phyloP scores from a whole-genome alignment of 2,113 vertebrate genomes.

The Philantomba maxwellii region DNA sequence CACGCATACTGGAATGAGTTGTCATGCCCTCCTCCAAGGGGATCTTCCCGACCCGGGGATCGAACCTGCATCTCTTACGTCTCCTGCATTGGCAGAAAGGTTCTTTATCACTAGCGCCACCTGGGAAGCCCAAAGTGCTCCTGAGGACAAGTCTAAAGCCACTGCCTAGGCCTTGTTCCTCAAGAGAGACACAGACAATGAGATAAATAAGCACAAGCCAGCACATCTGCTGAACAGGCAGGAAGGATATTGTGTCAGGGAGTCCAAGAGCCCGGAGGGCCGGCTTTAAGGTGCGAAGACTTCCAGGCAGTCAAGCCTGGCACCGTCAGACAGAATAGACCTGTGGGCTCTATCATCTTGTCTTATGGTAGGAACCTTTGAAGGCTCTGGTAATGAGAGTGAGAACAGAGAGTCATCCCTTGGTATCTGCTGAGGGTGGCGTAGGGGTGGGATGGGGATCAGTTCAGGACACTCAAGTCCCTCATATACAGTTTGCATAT shows the following conservation, averaged over 20 bases:
- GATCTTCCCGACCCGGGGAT: neutral
- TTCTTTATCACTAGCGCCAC: neutral
- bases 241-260: accelerated
- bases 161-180: neutral
- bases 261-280: neutral
- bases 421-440: neutral
- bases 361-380: neutral
- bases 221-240: no score
- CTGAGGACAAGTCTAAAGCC: neutral
- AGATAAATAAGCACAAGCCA: neutral
- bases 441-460: neutral
- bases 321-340: neutral
- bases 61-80: accelerated
- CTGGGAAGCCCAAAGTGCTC: neutral
- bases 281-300: neutral
- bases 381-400: neutral
- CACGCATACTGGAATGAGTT: neutral
- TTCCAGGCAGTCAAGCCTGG: neutral
- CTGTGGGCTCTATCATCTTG: accelerated
- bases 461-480: neutral
- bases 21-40: neutral
- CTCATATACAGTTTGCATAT: neutral
- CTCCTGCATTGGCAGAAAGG: neutral
- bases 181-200: neutral
- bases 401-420: neutral